Conservation (phyloP, 2,113 vertebrate genomes). For the Pogona vitticeps region DNA sequence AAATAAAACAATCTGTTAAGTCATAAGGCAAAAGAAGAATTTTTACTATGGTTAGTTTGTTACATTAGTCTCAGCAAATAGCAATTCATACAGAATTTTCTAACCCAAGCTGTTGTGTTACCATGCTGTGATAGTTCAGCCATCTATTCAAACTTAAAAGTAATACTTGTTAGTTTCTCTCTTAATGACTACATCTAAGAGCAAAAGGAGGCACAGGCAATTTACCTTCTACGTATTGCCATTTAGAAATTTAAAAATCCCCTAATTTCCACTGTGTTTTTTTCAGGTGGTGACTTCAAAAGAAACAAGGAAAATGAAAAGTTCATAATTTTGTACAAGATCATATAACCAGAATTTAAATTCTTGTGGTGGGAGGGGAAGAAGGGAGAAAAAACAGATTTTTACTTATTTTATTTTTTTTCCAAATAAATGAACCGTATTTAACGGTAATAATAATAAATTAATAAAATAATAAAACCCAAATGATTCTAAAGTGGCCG, state of each 20-base stretch:
- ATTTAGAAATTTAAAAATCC: neutral
- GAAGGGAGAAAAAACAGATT: neutral
- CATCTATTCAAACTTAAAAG: neutral
- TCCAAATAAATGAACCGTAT: no score
- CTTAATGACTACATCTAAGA: neutral
- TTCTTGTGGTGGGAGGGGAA: neutral
- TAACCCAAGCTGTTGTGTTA: neutral
- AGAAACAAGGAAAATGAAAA: constrained; percentile 5
- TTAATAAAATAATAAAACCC: no score
- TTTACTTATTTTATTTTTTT: no score
- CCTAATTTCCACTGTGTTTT: neutral
- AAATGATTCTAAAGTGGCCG: no score
- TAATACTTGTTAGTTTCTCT: neutral
- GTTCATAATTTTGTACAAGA: neutral
- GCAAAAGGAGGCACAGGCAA: neutral
- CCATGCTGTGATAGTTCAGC: neutral
- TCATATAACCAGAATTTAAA: neutral
- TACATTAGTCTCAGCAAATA: neutral
- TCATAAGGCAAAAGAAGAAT: neutral
- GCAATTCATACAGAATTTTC: neutral
- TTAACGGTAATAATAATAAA: no score
- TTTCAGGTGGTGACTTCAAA: neutral
- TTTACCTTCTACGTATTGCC: constrained; percentile 1
- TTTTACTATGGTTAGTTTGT: neutral
- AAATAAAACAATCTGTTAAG: neutral